phyloP scores from a whole-genome alignment of 2,888 invertebrate genomes.

The Cosmorhoe ocellata region DNA sequence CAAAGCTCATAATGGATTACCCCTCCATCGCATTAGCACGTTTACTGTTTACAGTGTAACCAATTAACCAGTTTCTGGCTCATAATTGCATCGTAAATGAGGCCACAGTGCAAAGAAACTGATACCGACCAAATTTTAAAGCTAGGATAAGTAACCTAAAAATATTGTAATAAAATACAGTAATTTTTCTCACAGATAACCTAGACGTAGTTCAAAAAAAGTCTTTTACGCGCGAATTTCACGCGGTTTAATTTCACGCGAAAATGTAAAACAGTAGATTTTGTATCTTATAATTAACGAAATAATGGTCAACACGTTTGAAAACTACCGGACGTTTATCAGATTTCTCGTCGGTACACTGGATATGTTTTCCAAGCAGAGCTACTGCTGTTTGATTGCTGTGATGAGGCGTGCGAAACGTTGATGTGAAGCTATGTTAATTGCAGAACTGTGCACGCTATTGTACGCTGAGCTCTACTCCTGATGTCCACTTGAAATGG shows the following conservation, averaged over 20 bases:
- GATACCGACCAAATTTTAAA: too few relatives aligned
- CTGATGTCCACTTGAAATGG: slow-evolving; percentile 8
- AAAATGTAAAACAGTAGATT: too few relatives aligned
- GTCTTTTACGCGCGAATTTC: too few relatives aligned
- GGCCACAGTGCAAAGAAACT: slow-evolving; percentile 1
- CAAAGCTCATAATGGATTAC: neutral
- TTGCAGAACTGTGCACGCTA: slow-evolving; percentile 22
- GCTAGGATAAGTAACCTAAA: too few relatives aligned
- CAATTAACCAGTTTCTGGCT: slow-evolving; percentile 22
- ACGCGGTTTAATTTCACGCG: too few relatives aligned
- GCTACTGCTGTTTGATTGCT: slow-evolving; percentile 9
- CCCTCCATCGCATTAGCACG: neutral
- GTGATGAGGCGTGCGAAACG: slow-evolving; percentile 23
- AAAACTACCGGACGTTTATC: too few relatives aligned
- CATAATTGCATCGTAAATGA: slow-evolving; percentile 30
- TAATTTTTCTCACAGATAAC: too few relatives aligned
- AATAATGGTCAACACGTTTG: too few relatives aligned
- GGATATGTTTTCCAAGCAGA: slow-evolving; percentile 5
- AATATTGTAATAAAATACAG: too few relatives aligned
- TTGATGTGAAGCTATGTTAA: slow-evolving; percentile 29
- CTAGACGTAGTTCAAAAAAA: too few relatives aligned
- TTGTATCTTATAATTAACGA: too few relatives aligned
- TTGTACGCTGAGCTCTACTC: slow-evolving; percentile 20
- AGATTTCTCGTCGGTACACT: neutral
- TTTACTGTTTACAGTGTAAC: slow-evolving; percentile 13